Percentiles rank a stretch among this genome's conserved stretches.
These are phyloP conservation scores for Lytechinus variegatus DNA, from an alignment of 35 echinoderm and acorn worm species.

Conservation along the genomic window DNA sequence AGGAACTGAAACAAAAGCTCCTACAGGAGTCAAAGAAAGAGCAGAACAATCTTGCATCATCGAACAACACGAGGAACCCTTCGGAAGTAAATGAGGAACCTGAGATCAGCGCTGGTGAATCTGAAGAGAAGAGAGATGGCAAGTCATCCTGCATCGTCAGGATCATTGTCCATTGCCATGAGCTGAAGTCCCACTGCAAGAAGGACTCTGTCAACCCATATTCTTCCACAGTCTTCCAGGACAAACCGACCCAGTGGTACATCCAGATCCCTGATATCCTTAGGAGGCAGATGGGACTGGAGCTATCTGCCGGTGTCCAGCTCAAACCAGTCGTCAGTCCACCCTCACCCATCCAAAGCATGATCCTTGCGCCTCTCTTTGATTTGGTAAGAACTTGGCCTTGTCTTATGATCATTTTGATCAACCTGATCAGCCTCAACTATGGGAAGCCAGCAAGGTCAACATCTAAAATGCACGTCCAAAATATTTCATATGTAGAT, in stretches of 20 bases:
- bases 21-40: slow-evolving; percentile 62
- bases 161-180: slow-evolving; percentile 80
- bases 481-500: too few species aligned
- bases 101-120: not conserved
- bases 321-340: slow-evolving; percentile 66
- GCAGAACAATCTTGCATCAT: slow-evolving; percentile 18
- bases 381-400: slow-evolving; percentile 69
- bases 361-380: slow-evolving; percentile 77
- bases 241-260: slow-evolving; percentile 74
- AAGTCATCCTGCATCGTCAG: slow-evolving; percentile 68
- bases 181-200: slow-evolving; percentile 70
- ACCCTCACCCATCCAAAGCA: slow-evolving; percentile 67
- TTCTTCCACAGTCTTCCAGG: slow-evolving; percentile 74
- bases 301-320: slow-evolving; percentile 73
- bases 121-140: not conserved
- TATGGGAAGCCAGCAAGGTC: too few species aligned
- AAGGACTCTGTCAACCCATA: slow-evolving; percentile 68
- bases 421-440: too few species aligned
- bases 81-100: not conserved
- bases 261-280: slow-evolving; percentile 88
- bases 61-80: not conserved
- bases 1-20: slow-evolving; percentile 79
- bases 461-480: too few species aligned
- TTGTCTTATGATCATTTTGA: not conserved
- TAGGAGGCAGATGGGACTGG: slow-evolving; percentile 80